phyloP scores from a whole-genome alignment of 2,888 invertebrate species.

The Acholoe squamosa region DNA sequence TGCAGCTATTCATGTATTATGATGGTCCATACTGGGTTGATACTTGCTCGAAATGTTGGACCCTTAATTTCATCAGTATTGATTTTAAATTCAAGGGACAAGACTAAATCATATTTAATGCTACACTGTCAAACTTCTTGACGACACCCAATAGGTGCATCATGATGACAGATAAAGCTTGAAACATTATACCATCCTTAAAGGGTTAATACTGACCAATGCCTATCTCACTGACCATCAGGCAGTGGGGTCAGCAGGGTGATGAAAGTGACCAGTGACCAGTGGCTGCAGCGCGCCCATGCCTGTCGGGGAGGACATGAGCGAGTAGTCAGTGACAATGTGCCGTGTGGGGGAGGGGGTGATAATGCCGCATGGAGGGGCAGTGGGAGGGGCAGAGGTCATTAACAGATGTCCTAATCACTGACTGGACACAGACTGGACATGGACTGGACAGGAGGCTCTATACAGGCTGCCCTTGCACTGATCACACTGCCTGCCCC shows the following conservation, averaged over 20 bases:
- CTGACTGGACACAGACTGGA: not conserved
- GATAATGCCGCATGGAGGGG: slow-evolving; percentile 5
- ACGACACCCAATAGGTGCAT: no score
- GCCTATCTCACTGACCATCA: slow-evolving; percentile 49
- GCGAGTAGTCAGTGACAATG: slow-evolving; percentile 28
- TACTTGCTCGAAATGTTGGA: no score
- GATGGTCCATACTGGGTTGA: no score
- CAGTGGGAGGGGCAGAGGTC: slow-evolving; percentile 23
- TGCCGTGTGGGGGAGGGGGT: not conserved
- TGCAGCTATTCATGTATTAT: no score
- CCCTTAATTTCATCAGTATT: no score
- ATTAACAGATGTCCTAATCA: slow-evolving; percentile 41
- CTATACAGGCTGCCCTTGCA: no score
- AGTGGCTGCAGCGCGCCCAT: slow-evolving; percentile 26
- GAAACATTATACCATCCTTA: not conserved
- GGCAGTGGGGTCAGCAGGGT: slow-evolving; percentile 32
- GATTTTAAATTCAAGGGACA: no score
- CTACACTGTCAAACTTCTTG: no score
- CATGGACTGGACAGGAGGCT: no score
- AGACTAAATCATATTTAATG: no score
- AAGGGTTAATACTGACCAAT: not conserved
- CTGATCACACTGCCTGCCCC: no score
- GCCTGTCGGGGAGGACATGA: slow-evolving; percentile 12
- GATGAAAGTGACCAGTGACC: slow-evolving; percentile 34
- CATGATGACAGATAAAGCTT: not conserved